Percentiles rank a stretch among this genome's conserved stretches.
Evolutionary conservation across 2,888 invertebrate genomes (phyloP).

Genomic region (Drosophila melanosoma): DNA sequence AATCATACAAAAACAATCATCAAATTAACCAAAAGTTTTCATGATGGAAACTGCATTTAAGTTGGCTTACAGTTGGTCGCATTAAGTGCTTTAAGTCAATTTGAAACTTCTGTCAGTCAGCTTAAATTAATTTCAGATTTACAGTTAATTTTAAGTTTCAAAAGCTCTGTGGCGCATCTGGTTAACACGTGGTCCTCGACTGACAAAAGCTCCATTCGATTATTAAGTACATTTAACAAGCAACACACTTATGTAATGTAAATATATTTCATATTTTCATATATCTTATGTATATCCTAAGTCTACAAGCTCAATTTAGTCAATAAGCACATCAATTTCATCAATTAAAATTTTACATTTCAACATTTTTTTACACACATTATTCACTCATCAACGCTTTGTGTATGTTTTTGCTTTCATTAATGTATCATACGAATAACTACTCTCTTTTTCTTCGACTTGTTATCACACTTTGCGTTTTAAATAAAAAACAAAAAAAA

Average conservation of each 20-base stretch:
- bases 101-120: conserved; percentile 23
- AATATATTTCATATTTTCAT: conserved; percentile 62
- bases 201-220: conserved; percentile 30
- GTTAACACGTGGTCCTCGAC: conserved; percentile 29
- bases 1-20: conserved; percentile 61
- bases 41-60: conserved; percentile 8
- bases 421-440: conserved; percentile 68
- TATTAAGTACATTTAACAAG: conserved; percentile 38
- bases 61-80: conserved; percentile 24
- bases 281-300: conserved; percentile 43
- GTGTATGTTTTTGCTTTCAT: conserved; percentile 78
- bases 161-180: conserved; percentile 29
- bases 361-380: conserved; percentile 23
- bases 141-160: conserved; percentile 39
- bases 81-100: background rate
- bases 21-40: conserved; percentile 52
- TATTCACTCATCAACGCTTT: conserved; percentile 76
- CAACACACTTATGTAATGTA: conserved; percentile 46
- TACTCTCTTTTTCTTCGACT: conserved; percentile 51
- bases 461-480: conserved; percentile 69
- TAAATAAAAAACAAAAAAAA: conserved; percentile 44
- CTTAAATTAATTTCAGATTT: conserved; percentile 41
- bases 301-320: conserved; percentile 45
- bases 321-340: conserved; percentile 48
- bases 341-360: conserved; percentile 12